These are phyloP conservation scores for Lophius americanus DNA, from an alignment of 2,797 vertebrate genomes.

Conservation along the genomic window DNA sequence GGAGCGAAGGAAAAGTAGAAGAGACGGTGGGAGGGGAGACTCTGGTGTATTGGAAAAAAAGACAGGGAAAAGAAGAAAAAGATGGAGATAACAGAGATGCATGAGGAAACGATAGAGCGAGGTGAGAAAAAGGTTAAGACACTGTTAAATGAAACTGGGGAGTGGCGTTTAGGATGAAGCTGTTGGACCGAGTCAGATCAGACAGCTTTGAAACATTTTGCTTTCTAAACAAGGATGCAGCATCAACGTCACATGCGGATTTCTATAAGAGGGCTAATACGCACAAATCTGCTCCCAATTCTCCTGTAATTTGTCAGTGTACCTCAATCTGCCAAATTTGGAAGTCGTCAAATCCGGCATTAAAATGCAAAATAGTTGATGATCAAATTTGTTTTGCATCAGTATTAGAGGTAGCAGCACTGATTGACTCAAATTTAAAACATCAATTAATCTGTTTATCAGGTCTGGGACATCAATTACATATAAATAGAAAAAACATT, in stretches of 20 bases:
- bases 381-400: constrained; percentile 30
- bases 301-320: constrained; percentile 29
- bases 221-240: constrained; percentile 38
- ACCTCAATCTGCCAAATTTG: constrained; percentile 9
- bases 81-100: constrained; percentile 8
- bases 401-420: constrained; percentile 26
- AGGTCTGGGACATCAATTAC: constrained; percentile 36
- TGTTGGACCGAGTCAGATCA: constrained; percentile 34
- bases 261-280: constrained; percentile 44
- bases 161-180: constrained; percentile 9
- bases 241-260: constrained; percentile 35
- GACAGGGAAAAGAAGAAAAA: constrained; percentile 5
- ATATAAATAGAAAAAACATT: background rate
- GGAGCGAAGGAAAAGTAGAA: constrained; percentile 23
- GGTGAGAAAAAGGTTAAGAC: constrained; percentile 33
- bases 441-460: constrained; percentile 40
- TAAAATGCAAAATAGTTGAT: constrained; percentile 15
- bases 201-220: constrained; percentile 29
- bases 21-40: constrained; percentile 14
- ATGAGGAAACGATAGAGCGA: constrained; percentile 23
- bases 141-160: constrained; percentile 19
- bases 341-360: background rate
- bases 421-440: constrained; percentile 39
- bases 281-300: constrained; percentile 37
- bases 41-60: constrained; percentile 5